These are phyloP conservation scores for Frankliniella intonsa DNA, from an alignment of 2,888 invertebrate species.

Conservation along the genomic window DNA sequence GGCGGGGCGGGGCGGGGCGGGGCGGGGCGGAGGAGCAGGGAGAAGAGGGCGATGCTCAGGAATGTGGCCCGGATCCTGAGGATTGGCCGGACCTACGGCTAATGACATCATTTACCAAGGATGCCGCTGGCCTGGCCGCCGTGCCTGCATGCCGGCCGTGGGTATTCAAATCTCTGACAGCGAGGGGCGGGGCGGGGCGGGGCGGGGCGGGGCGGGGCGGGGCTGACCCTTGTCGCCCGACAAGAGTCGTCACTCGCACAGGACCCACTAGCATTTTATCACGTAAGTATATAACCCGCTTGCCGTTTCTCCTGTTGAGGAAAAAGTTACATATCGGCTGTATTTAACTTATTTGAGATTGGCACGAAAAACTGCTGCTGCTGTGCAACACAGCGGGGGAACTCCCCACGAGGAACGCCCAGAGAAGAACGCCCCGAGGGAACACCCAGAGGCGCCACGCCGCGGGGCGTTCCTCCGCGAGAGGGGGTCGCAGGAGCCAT, in stretches of 20 bases:
- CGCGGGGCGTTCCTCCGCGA: too few species aligned
- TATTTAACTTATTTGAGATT: too few species aligned
- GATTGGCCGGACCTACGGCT: conserved; percentile 3
- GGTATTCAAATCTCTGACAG: not conserved
- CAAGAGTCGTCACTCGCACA: not conserved
- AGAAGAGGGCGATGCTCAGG: not conserved
- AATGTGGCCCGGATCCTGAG: conserved; percentile 21
- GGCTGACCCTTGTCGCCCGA: too few species aligned
- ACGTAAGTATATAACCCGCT: not conserved
- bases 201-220: not conserved
- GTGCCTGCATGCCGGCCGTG: not conserved
- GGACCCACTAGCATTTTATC: not conserved
- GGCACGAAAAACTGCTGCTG: too few species aligned
- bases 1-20: not conserved
- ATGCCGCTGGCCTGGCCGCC: not conserved
- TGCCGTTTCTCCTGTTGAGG: not conserved
- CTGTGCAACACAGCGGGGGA: too few species aligned
- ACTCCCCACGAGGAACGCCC: too few species aligned
- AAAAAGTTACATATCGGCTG: too few species aligned
- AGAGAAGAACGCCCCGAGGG: too few species aligned
- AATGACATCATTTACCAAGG: conserved; percentile 25
- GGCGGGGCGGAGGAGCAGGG: not conserved
- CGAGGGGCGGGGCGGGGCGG: not conserved
- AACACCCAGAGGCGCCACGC: too few species aligned
- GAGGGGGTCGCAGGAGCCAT: too few species aligned